These are phyloP conservation scores for Coenonympha arcania DNA, from an alignment of 2,888 invertebrate genomes.

Conservation along the genomic window DNA sequence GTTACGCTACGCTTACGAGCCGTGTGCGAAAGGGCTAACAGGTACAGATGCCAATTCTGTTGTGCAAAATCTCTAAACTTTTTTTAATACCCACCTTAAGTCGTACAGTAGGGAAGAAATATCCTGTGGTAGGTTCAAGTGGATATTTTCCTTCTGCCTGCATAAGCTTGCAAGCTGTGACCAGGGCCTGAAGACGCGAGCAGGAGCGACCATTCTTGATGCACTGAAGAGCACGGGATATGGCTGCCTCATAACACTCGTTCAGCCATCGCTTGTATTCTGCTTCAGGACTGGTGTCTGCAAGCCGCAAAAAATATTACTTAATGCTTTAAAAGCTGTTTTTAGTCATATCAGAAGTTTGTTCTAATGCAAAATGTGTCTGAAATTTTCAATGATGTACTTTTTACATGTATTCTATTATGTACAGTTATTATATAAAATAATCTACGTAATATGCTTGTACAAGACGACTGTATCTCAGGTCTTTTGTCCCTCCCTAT, in stretches of 20 bases:
- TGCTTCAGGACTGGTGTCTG: constrained; percentile 71
- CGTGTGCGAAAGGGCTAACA: no score
- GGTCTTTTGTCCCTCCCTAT: not conserved
- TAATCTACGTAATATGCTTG: constrained; percentile 6
- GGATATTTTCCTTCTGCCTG: constrained; percentile 81
- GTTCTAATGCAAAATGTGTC: not conserved
- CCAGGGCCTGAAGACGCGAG: constrained; percentile 77
- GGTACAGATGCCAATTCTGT: no score
- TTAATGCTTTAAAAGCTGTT: not conserved
- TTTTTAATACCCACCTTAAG: constrained; percentile 74
- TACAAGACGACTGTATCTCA: constrained; percentile 4
- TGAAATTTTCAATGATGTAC: no score
- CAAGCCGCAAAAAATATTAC: not conserved
- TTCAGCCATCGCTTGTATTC: constrained; percentile 80
- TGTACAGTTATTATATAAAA: constrained; percentile 3
- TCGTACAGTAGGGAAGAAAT: constrained; percentile 78
- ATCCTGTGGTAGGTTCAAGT: constrained; percentile 67
- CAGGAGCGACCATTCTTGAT: constrained; percentile 67
- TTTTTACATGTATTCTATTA: no score
- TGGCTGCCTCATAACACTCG: constrained; percentile 79
- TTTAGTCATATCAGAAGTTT: not conserved
- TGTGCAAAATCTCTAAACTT: no score
- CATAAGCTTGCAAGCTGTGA: constrained; percentile 82
- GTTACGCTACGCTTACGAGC: no score
- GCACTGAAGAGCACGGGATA: constrained; percentile 73